Evolutionary conservation across 2,888 invertebrate species (phyloP), one percentile per base, ranked within the genome.

Genomic region (Coelopa pilipes): DNA sequence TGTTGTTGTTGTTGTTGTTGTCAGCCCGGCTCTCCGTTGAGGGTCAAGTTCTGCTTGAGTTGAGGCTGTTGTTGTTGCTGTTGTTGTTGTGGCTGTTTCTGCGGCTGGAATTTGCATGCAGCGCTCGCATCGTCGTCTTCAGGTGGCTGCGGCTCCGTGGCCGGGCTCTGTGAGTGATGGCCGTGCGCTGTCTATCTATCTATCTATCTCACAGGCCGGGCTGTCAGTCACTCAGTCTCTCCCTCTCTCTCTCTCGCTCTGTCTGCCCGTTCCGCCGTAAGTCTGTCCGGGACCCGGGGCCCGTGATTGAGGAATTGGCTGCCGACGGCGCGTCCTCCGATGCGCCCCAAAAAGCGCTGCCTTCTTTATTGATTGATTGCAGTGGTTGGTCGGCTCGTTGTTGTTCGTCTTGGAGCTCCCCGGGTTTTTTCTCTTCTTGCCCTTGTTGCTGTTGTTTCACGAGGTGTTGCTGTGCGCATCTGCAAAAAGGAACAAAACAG

Each of bases 301-400:
- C 19, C 12, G 17, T 46, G 59, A 69, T 69, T 69, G 69, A 69
- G 59, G 59, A 59, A 59, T 69, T 66, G 50, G 66, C 66, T 66
- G 66, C 65, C 65, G 46, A 46, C 65, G 46, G 65, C 49, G 34
- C 47, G 50, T 4, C 34, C 34, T 34, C 34, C 4, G 34, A 34
- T 34, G 2, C 34, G 34, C 34, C 34, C 34, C 34, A 34, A 34
- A 34, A 34, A 34, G 47, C 11, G 49, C 15, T 60, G 62, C 62
- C 21, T 49, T 53, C 45, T 21, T 45, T 19, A 59, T 63, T 71
- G 71, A 71, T 71, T 71, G 71, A 71, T 71, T 71, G 55, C 55
- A 9, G 55, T 49, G 46, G 49, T 47, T 65, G 46, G 17, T 13
- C 34, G 24, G 34, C 17, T 47, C n/a, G 17, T n/a, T 19, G 66